phyloP scores from a whole-genome alignment of 1,140 invertebrate species.

The Zeugodacus cucurbitae region DNA sequence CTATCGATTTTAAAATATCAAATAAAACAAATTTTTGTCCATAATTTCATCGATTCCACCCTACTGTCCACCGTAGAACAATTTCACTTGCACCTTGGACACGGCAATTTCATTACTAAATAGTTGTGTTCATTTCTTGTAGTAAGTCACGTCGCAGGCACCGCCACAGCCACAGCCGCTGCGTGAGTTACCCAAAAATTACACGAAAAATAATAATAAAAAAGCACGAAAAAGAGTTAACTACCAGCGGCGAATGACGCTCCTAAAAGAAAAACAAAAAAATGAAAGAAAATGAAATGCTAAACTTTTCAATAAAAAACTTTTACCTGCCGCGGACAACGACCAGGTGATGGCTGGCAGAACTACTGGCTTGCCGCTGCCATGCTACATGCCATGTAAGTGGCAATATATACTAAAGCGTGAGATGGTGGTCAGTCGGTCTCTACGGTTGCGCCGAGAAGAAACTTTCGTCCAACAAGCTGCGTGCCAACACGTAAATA shows the following conservation, averaged over 20 bases:
- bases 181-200: neutral
- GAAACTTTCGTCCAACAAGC: neutral
- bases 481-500: neutral
- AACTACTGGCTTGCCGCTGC: neutral
- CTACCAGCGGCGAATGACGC: neutral
- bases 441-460: neutral
- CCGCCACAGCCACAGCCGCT: neutral
- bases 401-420: conserved; percentile 3
- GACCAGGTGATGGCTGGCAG: conserved; percentile 13
- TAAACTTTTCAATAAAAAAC: conserved; percentile 28
- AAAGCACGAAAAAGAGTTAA: neutral
- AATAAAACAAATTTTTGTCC: no score
- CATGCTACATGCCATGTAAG: neutral
- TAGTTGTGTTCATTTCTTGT: neutral
- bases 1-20: no score
- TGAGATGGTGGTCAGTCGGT: no score
- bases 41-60: no score
- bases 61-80: neutral
- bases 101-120: conserved; percentile 33
- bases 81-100: neutral
- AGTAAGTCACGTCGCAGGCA: neutral
- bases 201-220: neutral
- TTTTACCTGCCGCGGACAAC: conserved; percentile 30
- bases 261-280: no score
- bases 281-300: neutral